Evolutionary conservation across 2,888 invertebrate species (phyloP).

Genomic region (Eupithecia pulchellata): DNA sequence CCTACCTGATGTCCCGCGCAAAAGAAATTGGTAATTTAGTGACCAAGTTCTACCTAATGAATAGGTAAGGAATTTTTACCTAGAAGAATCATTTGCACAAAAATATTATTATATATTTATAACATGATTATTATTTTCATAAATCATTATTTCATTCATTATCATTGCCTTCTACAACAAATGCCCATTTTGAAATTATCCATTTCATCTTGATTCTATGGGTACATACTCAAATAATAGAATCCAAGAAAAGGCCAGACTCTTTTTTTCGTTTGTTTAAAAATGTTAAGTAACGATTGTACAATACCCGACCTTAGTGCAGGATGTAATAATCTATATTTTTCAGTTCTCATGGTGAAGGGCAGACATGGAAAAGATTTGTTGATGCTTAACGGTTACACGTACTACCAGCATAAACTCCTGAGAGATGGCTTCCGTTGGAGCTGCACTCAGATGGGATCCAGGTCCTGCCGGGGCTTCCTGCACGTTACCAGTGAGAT

Average conservation of each 20-base stretch:
- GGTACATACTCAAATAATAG: neutral
- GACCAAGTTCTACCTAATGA: neutral
- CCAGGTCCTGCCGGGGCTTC: conserved; percentile 77
- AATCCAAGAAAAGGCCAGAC: neutral
- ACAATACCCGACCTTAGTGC: conserved; percentile 4
- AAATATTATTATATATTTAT: neutral
- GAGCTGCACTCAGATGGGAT: conserved; percentile 83
- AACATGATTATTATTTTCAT: neutral
- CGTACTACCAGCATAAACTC: conserved; percentile 78
- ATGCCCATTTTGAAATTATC: neutral
- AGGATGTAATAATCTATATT: conserved; percentile 30
- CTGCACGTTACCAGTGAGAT: conserved; percentile 74
- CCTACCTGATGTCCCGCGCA: neutral
- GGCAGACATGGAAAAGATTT: conserved; percentile 76
- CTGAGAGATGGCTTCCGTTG: conserved; percentile 76
- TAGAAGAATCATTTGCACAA: neutral
- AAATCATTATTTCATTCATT: too few relatives aligned
- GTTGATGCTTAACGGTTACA: conserved; percentile 77
- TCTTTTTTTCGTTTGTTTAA: neutral
- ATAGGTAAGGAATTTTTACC: neutral
- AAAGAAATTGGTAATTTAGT: neutral
- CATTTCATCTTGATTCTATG: neutral
- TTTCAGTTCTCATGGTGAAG: conserved; percentile 72
- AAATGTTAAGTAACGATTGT: neutral
- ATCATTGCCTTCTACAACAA: too few relatives aligned